Conservation (phyloP, 2,113 vertebrate genomes). For the Saguinus imperator region DNA sequence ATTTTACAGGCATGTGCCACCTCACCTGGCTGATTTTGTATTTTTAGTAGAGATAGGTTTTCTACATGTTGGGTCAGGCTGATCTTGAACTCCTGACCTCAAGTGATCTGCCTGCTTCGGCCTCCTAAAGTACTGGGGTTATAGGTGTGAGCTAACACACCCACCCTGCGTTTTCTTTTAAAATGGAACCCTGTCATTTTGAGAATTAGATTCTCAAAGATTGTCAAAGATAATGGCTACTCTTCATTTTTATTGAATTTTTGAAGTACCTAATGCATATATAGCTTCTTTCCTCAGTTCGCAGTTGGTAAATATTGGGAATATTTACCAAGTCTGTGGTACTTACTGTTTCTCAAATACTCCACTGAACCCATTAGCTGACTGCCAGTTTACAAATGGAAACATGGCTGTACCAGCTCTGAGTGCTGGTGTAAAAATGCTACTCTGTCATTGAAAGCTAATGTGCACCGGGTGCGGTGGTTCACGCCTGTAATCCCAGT, state of each 20-base stretch:
- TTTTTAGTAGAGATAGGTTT: too few relatives aligned
- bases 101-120: too few relatives aligned
- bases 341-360: neutral
- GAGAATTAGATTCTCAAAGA: too few relatives aligned
- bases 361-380: neutral
- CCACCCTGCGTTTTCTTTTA: too few relatives aligned
- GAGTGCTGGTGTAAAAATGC: neutral
- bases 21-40: too few relatives aligned
- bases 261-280: neutral
- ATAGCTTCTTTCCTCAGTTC: neutral
- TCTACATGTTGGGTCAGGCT: too few relatives aligned
- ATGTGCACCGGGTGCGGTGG: too few relatives aligned
- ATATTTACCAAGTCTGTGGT: neutral
- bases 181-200: neutral
- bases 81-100: too few relatives aligned
- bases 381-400: neutral
- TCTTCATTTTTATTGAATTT: neutral
- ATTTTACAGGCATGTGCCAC: too few relatives aligned
- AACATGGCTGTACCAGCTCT: neutral
- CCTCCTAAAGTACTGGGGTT: too few relatives aligned
- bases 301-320: neutral
- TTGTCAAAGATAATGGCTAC: neutral
- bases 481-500: too few relatives aligned
- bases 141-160: too few relatives aligned
- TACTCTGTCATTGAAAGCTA: neutral